A percentile compares a stretch with the other conserved stretches of the same genome.
Conservation (phyloP, 1,140 invertebrate genomes). For the Epicauta chinensis region DNA sequence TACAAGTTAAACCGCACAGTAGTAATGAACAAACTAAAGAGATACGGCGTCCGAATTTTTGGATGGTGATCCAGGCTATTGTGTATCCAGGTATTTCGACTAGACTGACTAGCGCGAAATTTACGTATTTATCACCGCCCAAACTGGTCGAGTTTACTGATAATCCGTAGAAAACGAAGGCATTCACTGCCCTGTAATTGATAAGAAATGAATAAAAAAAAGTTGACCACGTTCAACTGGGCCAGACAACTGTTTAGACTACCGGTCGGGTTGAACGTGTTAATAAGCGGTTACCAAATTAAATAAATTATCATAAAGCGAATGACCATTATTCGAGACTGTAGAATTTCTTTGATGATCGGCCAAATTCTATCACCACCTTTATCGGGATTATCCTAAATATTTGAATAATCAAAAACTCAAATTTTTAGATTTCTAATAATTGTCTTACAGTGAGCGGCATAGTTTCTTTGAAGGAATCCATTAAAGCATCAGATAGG, state of each 20-base stretch:
- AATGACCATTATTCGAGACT: slow-evolving; percentile 43
- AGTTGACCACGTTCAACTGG: no score
- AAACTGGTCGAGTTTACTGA: slow-evolving; percentile 62
- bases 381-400: slow-evolving; percentile 1
- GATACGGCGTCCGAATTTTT: slow-evolving; percentile 48
- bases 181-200: slow-evolving; percentile 55
- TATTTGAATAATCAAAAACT: neutral
- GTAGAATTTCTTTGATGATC: slow-evolving; percentile 44
- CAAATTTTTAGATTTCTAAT: no score
- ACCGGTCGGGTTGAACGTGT: no score
- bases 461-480: slow-evolving; percentile 31
- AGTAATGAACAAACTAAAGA: slow-evolving; percentile 48
- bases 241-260: no score
- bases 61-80: slow-evolving; percentile 47
- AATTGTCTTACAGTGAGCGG: slow-evolving; percentile 5
- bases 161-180: slow-evolving; percentile 66
- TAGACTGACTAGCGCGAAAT: slow-evolving; percentile 52
- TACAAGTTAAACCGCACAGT: slow-evolving; percentile 51
- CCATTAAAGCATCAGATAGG: slow-evolving; percentile 44
- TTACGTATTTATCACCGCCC: slow-evolving; percentile 58
- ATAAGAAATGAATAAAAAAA: neutral
- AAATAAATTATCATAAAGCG: slow-evolving; percentile 47
- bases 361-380: slow-evolving; percentile 30
- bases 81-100: slow-evolving; percentile 57
- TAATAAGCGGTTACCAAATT: slow-evolving; percentile 46